phyloP scores from a whole-genome alignment of 2,797 vertebrate species.

The Rhinophrynus dorsalis region DNA sequence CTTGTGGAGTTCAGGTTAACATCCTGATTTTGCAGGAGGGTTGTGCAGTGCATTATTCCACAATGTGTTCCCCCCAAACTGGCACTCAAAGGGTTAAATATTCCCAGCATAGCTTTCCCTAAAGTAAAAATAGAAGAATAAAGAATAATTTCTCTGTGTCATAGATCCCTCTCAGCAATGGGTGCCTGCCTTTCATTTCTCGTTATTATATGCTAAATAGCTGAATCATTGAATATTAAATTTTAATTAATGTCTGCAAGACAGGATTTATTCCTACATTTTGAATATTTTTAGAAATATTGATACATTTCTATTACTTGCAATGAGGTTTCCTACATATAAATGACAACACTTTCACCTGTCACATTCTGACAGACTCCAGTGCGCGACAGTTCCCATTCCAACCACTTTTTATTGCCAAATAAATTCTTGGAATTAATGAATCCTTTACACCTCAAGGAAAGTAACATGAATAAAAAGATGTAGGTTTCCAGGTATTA shows the following conservation, averaged over 20 bases:
- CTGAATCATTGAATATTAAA: conserved; percentile 49
- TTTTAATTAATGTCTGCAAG: conserved; percentile 49
- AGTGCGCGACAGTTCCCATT: conserved; percentile 21
- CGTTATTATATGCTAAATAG: conserved; percentile 49
- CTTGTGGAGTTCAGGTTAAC: too few relatives aligned
- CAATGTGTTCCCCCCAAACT: too few relatives aligned
- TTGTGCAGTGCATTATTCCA: too few relatives aligned
- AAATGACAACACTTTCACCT: conserved; percentile 48
- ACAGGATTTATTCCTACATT: conserved; percentile 43
- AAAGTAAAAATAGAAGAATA: too few relatives aligned
- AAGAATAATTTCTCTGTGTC: too few relatives aligned
- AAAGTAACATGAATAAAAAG: conserved; percentile 25
- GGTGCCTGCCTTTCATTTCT: conserved; percentile 35
- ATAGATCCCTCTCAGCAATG: conserved; percentile 13
- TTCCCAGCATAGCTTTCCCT: too few relatives aligned
- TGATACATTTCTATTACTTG: conserved; percentile 49
- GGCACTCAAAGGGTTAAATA: too few relatives aligned
- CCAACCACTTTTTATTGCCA: conserved; percentile 40
- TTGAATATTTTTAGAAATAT: conserved; percentile 50
- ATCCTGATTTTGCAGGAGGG: too few relatives aligned
- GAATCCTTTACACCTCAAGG: conserved; percentile 35
- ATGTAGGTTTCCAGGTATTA: neutral
- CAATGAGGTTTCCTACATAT: conserved; percentile 40
- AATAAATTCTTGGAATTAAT: conserved; percentile 44
- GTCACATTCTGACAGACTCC: conserved; percentile 45